A percentile compares a stretch with the other conserved stretches of the same genome.
Evolutionary conservation across 2,888 invertebrate species (phyloP).

Genomic region (Nezara viridula): DNA sequence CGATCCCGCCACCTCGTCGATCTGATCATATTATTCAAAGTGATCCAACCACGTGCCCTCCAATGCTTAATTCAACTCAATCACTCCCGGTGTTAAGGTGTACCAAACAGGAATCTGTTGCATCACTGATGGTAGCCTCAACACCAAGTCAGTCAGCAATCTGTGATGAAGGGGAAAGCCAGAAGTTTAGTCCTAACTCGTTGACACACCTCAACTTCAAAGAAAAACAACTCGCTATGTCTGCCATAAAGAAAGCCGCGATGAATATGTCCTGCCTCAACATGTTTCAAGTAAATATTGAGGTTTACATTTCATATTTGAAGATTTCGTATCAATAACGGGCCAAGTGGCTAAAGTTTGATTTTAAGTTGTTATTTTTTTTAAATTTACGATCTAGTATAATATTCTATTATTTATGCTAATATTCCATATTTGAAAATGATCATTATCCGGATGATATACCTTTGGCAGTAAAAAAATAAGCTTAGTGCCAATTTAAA

Average conservation of each 20-base stretch:
- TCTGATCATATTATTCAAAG: not conserved
- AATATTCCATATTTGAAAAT: no score
- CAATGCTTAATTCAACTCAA: not conserved
- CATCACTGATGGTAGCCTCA: not conserved
- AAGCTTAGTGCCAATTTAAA: no score
- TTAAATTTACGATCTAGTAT: no score
- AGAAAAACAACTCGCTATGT: constrained; percentile 45
- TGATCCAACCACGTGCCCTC: not conserved
- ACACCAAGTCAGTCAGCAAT: no score
- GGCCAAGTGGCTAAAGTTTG: no score
- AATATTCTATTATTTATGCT: no score
- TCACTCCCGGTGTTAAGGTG: not conserved
- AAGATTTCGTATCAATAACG: no score
- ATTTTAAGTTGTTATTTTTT: no score
- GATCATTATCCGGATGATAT: no score
- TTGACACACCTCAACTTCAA: constrained; percentile 50
- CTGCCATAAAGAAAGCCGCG: constrained; percentile 45
- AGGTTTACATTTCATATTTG: no score
- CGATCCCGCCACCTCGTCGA: not conserved
- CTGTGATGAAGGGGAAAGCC: not conserved
- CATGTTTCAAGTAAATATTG: constrained; percentile 33
- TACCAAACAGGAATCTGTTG: not conserved
- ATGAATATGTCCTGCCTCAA: not conserved
- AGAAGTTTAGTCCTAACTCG: not conserved
- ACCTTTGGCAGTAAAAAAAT: no score